Evolutionary conservation across 2,888 invertebrate genomes (phyloP).

Genomic region (Eupithecia subfuscata): DNA sequence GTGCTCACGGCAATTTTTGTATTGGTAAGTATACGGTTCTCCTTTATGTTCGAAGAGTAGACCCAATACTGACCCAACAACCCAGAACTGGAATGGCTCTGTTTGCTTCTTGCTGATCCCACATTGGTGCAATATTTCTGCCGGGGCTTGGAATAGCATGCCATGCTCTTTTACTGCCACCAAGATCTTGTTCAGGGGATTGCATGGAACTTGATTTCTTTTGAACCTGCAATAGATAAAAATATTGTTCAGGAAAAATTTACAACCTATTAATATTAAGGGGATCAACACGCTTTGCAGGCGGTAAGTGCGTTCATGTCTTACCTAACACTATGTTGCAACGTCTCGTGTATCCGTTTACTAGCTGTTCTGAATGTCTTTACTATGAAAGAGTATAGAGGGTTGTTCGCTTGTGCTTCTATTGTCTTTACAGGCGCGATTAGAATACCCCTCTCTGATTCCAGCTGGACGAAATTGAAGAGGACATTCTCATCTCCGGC

Average conservation of each 20-base stretch:
- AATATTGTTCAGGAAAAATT: too few relatives aligned
- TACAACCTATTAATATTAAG: too few relatives aligned
- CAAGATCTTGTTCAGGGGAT: conserved; percentile 88
- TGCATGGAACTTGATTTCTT: conserved; percentile 82
- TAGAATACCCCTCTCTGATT: conserved; percentile 88
- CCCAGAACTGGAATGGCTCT: conserved; percentile 88
- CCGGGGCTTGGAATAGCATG: conserved; percentile 87
- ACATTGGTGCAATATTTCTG: conserved; percentile 67
- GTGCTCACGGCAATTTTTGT: too few relatives aligned
- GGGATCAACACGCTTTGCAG: too few relatives aligned
- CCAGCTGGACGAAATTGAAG: conserved; percentile 90
- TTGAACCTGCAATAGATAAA: conserved; percentile 72
- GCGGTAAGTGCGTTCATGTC: background rate
- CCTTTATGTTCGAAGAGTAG: background rate
- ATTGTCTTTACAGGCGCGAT: conserved; percentile 84
- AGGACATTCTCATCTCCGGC: conserved; percentile 89
- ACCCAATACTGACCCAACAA: conserved; percentile 86
- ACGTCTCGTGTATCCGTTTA: conserved; percentile 88
- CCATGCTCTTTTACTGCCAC: conserved; percentile 94
- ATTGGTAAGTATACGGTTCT: too few relatives aligned
- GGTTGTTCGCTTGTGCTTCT: conserved; percentile 67
- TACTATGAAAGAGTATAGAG: conserved; percentile 84
- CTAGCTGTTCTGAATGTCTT: conserved; percentile 88
- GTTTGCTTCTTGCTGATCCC: conserved; percentile 67
- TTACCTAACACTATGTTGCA: conserved; percentile 87